Percentiles rank a stretch among this genome's conserved stretches.
Conservation (phyloP, 2,797 vertebrate species). For the Uromys caudimaculatus region DNA sequence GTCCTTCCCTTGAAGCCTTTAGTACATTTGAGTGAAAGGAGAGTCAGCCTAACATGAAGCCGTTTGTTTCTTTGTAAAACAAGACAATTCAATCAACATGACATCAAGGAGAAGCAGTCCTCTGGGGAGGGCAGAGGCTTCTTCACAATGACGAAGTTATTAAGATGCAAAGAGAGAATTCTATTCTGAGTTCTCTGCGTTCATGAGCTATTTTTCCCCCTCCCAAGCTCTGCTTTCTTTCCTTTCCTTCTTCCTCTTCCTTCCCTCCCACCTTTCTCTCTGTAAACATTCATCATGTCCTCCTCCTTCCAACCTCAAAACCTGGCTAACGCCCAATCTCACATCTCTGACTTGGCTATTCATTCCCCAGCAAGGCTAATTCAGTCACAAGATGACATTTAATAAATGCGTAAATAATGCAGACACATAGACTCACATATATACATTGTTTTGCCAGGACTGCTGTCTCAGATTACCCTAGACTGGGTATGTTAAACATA, state of each 20-base stretch:
- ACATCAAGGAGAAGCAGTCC: not conserved
- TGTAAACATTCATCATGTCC: not conserved
- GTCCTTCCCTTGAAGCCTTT: conserved; percentile 13
- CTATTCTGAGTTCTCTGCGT: conserved; percentile 47
- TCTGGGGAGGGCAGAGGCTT: conserved; percentile 38
- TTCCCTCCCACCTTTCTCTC: not conserved
- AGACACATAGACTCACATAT: not conserved
- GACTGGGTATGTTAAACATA: not conserved
- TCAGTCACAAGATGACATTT: not conserved
- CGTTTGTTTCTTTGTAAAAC: conserved; percentile 54
- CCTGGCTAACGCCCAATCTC: not conserved
- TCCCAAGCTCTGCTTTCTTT: not conserved
- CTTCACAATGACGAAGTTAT: conserved; percentile 24
- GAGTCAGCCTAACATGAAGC: not conserved
- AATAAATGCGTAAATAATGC: not conserved
- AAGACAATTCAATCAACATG: conserved; percentile 56
- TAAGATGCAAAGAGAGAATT: conserved; percentile 9
- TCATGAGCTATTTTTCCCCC: not conserved
- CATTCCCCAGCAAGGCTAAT: not conserved
- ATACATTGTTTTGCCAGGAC: not conserved
- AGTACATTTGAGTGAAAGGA: not conserved
- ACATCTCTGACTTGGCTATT: not conserved
- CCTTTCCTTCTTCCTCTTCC: not conserved
- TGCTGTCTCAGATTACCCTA: not conserved
- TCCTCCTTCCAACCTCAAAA: conserved; percentile 7